Conservation (phyloP, 2,888 invertebrate genomes). For the Chymomyza fuscimana region DNA sequence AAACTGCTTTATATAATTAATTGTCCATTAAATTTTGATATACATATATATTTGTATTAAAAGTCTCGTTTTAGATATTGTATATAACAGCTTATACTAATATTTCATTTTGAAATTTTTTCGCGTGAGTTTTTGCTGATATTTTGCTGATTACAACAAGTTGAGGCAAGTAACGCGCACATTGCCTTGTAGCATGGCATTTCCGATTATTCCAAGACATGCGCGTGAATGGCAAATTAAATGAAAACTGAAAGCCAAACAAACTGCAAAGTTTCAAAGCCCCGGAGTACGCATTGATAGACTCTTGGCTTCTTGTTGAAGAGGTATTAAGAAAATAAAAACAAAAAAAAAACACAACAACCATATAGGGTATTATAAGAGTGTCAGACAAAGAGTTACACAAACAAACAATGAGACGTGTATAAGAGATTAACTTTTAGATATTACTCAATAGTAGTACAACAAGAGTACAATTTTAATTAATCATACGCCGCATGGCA, state of each 20-base stretch:
- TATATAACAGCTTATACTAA: too few species aligned
- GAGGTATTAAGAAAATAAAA: neutral
- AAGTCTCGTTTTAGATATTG: too few species aligned
- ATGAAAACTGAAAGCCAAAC: constrained; percentile 35
- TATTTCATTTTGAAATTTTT: neutral
- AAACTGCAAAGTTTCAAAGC: constrained; percentile 2
- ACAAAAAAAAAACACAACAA: neutral
- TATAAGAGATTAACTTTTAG: neutral
- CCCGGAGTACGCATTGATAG: neutral
- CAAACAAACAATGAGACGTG: neutral
- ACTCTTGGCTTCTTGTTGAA: neutral
- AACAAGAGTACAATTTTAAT: neutral
- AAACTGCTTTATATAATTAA: too few species aligned
- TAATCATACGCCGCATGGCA: constrained; percentile 14
- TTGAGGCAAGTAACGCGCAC: neutral
- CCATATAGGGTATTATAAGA: neutral
- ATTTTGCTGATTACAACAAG: neutral
- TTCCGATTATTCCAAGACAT: constrained; percentile 50
- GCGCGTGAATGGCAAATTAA: constrained; percentile 17
- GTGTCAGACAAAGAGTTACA: neutral
- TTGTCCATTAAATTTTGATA: too few species aligned
- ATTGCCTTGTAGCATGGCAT: constrained; percentile 43
- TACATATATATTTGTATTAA: too few species aligned
- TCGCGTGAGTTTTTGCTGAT: neutral
- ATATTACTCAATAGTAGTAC: neutral